Base-by-base conservation (phyloP, 37 sponge, comb jelly and placozoan genomes). In the Crambe crambe region DNA sequence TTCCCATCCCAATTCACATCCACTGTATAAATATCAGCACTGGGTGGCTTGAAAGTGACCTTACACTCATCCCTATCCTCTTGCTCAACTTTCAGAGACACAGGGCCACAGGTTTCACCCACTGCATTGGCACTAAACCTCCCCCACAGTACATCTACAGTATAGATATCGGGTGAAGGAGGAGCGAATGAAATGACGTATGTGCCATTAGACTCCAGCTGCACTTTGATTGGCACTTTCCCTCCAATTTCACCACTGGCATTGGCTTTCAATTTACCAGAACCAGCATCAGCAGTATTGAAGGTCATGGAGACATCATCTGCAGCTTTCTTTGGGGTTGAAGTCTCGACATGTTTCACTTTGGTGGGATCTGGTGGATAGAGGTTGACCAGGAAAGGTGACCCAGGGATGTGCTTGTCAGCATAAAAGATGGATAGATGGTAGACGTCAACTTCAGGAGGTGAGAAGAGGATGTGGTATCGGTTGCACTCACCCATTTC, bases 371-470 rank as follows among this genome's bases (percentile, higher is more conserved):
- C 60, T 12, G 85, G 60, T 3, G 77, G 77, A 26, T 59, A 42
- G 15, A 86, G 68, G 68, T 74, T 79, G 35, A 89, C 61, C 4
- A 54, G 64, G 73, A 91, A 91, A 2, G 92, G 92, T 44, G 78
- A 79, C 12, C 92, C 92, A 18, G 74, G 38, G 1, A 91, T 75
- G 62, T 83, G 88, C 10, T 43, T 20, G 6, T 65, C 77, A 20
- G 63, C 73, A 64, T 72, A 73, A 15, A 68, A 29, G 54, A 86
- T 41, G 9, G 58, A 43, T 27, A 88, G 23, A 4, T 32, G 61
- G 68, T 79, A 86, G 40, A 79, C 29, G 35, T 86, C 87, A 2
- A 47, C 58, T 37, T 67, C 23, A n/a, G 58, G 39, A 23, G 80
- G 75, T 5, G 56, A 15, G 47, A 86, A 79, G 21, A 58, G 68